Evolutionary conservation across 2,797 vertebrate genomes (phyloP).

Genomic region (Intellagama lesueurii): DNA sequence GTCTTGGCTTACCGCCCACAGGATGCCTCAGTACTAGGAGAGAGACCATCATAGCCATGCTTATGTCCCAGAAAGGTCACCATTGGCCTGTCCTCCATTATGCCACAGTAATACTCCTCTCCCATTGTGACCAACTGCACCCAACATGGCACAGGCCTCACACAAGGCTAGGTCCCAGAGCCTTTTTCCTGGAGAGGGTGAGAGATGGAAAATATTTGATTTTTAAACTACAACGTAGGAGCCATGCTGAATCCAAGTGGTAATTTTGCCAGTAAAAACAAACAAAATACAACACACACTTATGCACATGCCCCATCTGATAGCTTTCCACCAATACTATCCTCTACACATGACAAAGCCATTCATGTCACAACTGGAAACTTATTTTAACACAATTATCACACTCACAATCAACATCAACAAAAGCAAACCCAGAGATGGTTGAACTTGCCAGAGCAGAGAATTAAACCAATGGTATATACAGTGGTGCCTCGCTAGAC

Average conservation of each 20-base stretch:
- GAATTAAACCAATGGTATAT: not conserved
- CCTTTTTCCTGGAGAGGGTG: not conserved
- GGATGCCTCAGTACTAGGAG: not conserved
- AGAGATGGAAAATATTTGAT: no score
- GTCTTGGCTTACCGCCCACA: not conserved
- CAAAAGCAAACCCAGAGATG: not conserved
- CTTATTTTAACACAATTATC: not conserved
- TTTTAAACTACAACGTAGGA: no score
- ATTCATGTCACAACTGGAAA: not conserved
- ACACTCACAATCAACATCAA: no score
- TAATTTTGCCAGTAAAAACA: not conserved
- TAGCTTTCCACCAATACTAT: not conserved
- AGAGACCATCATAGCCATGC: not conserved
- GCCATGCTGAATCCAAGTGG: not conserved
- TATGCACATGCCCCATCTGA: not conserved
- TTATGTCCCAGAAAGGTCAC: constrained; percentile 17
- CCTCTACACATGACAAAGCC: not conserved
- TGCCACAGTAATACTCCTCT: constrained; percentile 17
- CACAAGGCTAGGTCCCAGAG: not conserved
- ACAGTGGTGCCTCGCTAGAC: no score
- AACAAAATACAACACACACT: not conserved
- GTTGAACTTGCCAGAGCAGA: not conserved
- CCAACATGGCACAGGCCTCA: not conserved
- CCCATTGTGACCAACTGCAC: constrained; percentile 27
- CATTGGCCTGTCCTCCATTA: constrained; percentile 10